Percentiles rank a stretch among this genome's conserved stretches.
These are phyloP conservation scores for Serrognathus titanus DNA, from an alignment of 2,888 invertebrate species.

Conservation along the genomic window DNA sequence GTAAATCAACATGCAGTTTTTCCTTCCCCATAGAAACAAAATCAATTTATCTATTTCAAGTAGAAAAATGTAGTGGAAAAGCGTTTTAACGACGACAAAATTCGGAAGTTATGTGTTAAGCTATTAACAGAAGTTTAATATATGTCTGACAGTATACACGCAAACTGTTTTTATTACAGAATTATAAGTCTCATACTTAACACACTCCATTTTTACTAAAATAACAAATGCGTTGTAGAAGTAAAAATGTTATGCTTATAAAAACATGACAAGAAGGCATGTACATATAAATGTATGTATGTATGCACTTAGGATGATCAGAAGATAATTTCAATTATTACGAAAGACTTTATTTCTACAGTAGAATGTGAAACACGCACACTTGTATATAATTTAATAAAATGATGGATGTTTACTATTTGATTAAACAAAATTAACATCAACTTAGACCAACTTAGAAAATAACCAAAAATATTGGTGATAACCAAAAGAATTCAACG, in stretches of 20 bases:
- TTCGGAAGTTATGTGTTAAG: background rate
- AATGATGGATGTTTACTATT: background rate
- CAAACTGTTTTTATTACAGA: background rate
- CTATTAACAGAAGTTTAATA: background rate
- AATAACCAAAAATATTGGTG: background rate
- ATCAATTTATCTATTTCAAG: no score
- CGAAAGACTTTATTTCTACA: no score
- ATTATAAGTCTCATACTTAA: background rate
- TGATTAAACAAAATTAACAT: slow-evolving; percentile 1
- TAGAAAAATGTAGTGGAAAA: background rate
- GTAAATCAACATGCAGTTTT: no score
- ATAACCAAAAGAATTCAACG: slow-evolving; percentile 5
- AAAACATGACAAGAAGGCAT: no score
- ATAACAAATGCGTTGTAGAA: background rate
- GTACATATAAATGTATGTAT: no score
- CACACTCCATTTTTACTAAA: slow-evolving; percentile 2
- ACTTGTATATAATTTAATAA: background rate
- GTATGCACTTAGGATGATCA: no score
- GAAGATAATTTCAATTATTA: no score
- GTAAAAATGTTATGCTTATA: no score
- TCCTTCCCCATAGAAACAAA: no score
- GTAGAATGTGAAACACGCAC: no score
- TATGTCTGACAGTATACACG: slow-evolving; percentile 1
- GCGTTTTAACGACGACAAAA: background rate
- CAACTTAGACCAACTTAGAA: background rate